These are phyloP conservation scores for Hassar affinis DNA, from an alignment of 2,113 vertebrate species.

Conservation along the genomic window DNA sequence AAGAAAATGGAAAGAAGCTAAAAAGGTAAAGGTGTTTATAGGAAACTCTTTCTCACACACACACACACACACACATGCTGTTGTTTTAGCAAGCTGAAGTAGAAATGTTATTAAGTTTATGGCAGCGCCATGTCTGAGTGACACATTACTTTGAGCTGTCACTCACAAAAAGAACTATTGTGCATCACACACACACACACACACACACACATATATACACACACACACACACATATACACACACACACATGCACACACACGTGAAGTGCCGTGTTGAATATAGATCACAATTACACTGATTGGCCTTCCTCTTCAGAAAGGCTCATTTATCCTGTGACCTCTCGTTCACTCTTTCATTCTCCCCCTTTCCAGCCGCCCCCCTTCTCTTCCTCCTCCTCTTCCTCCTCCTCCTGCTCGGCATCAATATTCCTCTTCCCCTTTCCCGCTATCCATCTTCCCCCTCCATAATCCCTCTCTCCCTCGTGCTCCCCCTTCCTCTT, in stretches of 20 bases:
- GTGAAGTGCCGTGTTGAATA: conserved; percentile 63
- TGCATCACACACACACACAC: conserved; percentile 42
- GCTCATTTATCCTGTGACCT: conserved; percentile 71
- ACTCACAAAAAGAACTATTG: conserved; percentile 29
- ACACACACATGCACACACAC: neutral
- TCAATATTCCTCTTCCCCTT: conserved; percentile 70
- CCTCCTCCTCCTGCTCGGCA: conserved; percentile 40
- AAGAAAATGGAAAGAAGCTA: conserved; percentile 36
- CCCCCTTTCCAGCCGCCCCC: conserved; percentile 30
- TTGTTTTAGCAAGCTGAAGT: conserved; percentile 43
- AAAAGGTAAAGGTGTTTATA: conserved; percentile 58
- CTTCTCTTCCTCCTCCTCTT: conserved; percentile 38
- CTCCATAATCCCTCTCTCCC: conserved; percentile 54
- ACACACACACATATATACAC: conserved; percentile 46
- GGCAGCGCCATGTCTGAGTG: conserved; percentile 37
- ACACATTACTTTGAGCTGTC: conserved; percentile 43
- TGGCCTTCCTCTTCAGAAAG: conserved; percentile 70
- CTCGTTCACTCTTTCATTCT: conserved; percentile 45
- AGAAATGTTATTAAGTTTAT: conserved; percentile 49
- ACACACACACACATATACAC: conserved; percentile 47
- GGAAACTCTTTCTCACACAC: conserved; percentile 10
- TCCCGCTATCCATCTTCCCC: conserved; percentile 69
- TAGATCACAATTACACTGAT: conserved; percentile 74
- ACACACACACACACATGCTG: conserved; percentile 18
- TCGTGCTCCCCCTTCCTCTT: conserved; percentile 34